phyloP scores from a whole-genome alignment of 2,113 vertebrate species.

The Odobenus rosmarus region DNA sequence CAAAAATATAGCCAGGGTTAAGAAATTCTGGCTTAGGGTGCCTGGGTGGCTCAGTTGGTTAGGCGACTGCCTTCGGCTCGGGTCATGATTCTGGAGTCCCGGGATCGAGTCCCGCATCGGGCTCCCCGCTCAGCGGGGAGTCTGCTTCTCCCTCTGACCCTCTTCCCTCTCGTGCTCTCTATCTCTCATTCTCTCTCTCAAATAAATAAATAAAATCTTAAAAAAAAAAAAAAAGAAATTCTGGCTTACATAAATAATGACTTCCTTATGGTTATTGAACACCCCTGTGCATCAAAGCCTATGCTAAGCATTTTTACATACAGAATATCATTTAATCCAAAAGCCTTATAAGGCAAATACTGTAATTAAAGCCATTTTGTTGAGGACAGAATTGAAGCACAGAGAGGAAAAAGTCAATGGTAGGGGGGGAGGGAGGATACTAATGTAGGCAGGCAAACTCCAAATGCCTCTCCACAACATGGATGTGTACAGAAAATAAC shows the following conservation, averaged over 20 bases:
- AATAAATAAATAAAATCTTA: too few species aligned
- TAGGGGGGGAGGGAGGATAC: too few species aligned
- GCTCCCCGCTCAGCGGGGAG: too few species aligned
- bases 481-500: background rate
- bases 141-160: too few species aligned
- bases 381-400: background rate
- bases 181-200: too few species aligned
- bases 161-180: too few species aligned
- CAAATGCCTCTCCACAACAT: background rate
- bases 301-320: background rate
- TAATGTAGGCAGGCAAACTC: background rate
- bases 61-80: too few species aligned
- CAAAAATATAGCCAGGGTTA: background rate
- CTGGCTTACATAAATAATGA: background rate
- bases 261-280: background rate
- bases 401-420: too few species aligned
- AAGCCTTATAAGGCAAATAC: background rate
- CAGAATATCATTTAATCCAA: background rate
- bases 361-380: background rate
- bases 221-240: too few species aligned
- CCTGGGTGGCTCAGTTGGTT: too few species aligned
- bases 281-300: background rate
- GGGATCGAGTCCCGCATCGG: too few species aligned
- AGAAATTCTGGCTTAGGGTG: background rate
- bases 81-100: too few species aligned